Base-by-base conservation (phyloP, 2,113 vertebrate species). In the Pygoscelis antarcticus region DNA sequence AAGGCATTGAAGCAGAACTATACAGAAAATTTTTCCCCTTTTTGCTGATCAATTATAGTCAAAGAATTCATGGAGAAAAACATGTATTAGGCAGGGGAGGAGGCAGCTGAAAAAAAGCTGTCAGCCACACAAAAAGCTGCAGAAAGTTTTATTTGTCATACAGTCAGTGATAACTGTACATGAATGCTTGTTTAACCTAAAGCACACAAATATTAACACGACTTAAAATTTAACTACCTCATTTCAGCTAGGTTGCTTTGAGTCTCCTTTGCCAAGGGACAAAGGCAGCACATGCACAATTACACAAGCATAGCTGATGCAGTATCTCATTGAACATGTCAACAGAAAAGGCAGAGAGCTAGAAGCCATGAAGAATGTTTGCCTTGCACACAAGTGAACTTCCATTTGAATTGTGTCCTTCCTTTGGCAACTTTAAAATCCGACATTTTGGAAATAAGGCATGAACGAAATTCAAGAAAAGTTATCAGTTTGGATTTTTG, bases 11-110 rank as follows among this genome's bases (percentile, higher is more conserved):
- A 81, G 20, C 17, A 49, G 29, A 69, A 83, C 10, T n/a, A 19
- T 3, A 13, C 3, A 25, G 21, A 38, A 26, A 5, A 5, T 9
- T 27, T 42, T 6, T 22, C 1, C 5, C 16, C 3, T 51, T 83
- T 87, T 69, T 79, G 22, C 42, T 68, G 21, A 92, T 85, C 9
- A 75, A 6, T 38, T 49, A 23, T 1, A 80, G 11, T 42, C 20
- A 40, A 85, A 76, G 14, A 83, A 69, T 40, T 61, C 16, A 66
- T 4, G 26, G 36, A 11, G 71, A 58, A 71, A 55, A 65, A 2
- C 2, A 68, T 3, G 8, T 10, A 62, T 9, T 54, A 7, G 16
- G 32, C 5, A 49, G 21, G 11, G 38, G 22, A 89, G 16, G 16
- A 78, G 5, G 25, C 6, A 4, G 10, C 16, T 78, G 23, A 80